Conservation (phyloP, 2,888 invertebrate species). For the Ochropleura leucogaster region DNA sequence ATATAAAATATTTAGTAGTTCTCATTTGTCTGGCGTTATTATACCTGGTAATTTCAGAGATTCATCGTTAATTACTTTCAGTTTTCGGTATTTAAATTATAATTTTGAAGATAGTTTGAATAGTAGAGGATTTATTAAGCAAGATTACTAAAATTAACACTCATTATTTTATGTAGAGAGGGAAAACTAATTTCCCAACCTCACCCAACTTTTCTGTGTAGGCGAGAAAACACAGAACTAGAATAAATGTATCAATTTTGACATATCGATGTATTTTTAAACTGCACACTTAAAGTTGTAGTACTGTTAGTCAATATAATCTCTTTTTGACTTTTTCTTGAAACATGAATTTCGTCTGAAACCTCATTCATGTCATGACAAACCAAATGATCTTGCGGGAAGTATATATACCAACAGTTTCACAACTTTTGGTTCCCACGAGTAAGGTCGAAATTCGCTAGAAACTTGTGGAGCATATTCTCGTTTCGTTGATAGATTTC, state of each 20-base stretch:
- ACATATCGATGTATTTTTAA: too few relatives aligned
- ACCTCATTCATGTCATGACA: neutral
- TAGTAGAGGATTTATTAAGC: neutral
- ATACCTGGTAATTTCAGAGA: neutral
- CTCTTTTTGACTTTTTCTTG: neutral
- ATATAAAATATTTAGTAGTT: conserved; percentile 17
- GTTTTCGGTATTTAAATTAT: neutral
- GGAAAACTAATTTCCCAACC: too few relatives aligned
- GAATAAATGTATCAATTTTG: too few relatives aligned
- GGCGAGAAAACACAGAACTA: too few relatives aligned
- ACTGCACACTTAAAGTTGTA: too few relatives aligned
- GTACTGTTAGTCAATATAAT: neutral
- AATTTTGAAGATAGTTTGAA: neutral
- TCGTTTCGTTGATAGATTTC: neutral
- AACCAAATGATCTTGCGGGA: neutral
- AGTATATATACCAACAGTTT: conserved; percentile 16
- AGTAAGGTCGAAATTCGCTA: neutral
- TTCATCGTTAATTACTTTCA: conserved; percentile 3
- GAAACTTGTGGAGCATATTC: conserved; percentile 14
- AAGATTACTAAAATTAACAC: neutral
- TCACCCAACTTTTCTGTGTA: too few relatives aligned
- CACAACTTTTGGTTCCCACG: conserved; percentile 6
- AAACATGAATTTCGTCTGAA: neutral
- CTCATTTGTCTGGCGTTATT: neutral
- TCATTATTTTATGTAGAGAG: neutral